A percentile compares a stretch with the other conserved stretches of the same genome.
Conservation (phyloP, 2,888 invertebrate genomes). For the Coremacera marginata region DNA sequence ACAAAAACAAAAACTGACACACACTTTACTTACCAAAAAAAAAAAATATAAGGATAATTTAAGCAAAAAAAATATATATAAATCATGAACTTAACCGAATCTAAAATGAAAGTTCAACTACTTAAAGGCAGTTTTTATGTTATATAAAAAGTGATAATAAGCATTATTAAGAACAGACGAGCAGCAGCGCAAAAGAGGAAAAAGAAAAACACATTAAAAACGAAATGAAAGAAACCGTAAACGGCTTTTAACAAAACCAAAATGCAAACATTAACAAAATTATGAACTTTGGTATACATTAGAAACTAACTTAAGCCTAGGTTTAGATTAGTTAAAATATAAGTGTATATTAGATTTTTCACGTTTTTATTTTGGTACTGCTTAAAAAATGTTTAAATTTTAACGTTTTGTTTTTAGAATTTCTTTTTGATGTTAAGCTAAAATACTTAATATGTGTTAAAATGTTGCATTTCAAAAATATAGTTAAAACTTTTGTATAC, state of each 20-base stretch:
- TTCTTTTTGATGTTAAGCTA: conserved; percentile 18
- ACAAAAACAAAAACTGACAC: neutral
- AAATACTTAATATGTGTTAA: conserved; percentile 31
- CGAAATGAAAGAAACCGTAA: neutral
- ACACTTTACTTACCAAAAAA: neutral
- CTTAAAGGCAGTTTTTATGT: conserved; percentile 22
- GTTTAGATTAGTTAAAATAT: conserved; percentile 1
- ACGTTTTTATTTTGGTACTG: neutral
- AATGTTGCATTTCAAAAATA: conserved; percentile 35
- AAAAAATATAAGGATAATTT: neutral
- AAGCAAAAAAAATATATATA: neutral
- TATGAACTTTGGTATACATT: conserved; percentile 67
- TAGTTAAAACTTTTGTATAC: conserved; percentile 36
- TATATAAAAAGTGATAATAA: neutral
- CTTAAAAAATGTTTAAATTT: conserved; percentile 8
- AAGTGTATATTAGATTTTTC: neutral
- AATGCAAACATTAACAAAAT: conserved; percentile 47
- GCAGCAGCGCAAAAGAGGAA: neutral
- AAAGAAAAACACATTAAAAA: neutral
- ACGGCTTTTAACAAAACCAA: conserved; percentile 7
- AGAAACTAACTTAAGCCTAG: conserved; percentile 54
- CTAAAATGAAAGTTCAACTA: neutral
- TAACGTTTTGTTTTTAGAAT: conserved; percentile 33
- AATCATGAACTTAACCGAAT: neutral
- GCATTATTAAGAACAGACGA: neutral